Percentiles rank a stretch among this genome's conserved stretches.
Evolutionary conservation across 2,888 invertebrate genomes (phyloP).

Genomic region (Hyalella azteca): DNA sequence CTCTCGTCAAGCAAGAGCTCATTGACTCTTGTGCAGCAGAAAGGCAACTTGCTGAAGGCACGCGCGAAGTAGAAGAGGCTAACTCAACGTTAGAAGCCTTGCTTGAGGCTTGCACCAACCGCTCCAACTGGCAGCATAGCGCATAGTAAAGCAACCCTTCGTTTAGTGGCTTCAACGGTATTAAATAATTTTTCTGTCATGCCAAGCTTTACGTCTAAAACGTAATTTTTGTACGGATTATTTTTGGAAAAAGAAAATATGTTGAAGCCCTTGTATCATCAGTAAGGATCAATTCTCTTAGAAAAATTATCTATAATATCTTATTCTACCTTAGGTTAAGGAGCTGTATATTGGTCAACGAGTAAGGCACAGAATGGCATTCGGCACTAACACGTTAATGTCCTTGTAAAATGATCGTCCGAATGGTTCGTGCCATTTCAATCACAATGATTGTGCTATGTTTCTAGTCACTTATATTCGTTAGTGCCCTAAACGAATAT

Average conservation of each 20-base stretch:
- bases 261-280: too few species aligned
- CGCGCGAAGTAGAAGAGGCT: slow-evolving; percentile 45
- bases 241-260: too few species aligned
- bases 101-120: slow-evolving; percentile 47
- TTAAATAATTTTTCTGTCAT: too few species aligned
- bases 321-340: too few species aligned
- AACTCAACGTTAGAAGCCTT: slow-evolving; percentile 47
- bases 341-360: too few species aligned
- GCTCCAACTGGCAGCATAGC: slow-evolving; percentile 44
- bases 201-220: too few species aligned
- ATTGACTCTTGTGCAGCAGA: slow-evolving; percentile 14
- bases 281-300: too few species aligned
- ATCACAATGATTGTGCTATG: slow-evolving; percentile 14
- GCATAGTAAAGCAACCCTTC: background rate
- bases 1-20: slow-evolving; percentile 26
- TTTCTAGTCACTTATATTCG: slow-evolving; percentile 22
- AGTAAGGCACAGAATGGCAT: background rate
- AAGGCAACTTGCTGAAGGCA: slow-evolving; percentile 33
- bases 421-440: background rate
- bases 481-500: background rate
- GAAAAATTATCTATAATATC: too few species aligned
- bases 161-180: too few species aligned
- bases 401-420: background rate
- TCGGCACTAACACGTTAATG: background rate
- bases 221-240: too few species aligned